Base-by-base conservation (phyloP, 2,888 invertebrate species). In the Tipula confusa region DNA sequence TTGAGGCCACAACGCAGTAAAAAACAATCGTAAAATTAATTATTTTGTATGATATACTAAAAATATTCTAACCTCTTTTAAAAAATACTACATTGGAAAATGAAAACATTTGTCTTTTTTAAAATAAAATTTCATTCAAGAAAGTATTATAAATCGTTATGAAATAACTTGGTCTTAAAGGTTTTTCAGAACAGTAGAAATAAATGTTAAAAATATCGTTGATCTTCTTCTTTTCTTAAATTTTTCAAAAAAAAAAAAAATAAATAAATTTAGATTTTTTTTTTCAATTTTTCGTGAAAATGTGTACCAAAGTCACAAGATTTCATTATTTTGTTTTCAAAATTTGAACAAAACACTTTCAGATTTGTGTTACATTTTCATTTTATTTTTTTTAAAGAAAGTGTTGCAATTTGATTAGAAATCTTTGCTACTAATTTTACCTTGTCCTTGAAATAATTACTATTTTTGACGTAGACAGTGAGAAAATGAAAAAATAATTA, bases 401-500 rank as follows among this genome's bases (percentile, higher is more conserved):
- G 64, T 64, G 64, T 64, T 64, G 64, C 24, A 64, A 64, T 64
- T 64, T 64, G 64, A 64, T 64, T 64, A 64, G n/a, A 64, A 64
- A 64, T 64, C 64, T 15, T 43, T 15, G 9, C 64, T 24, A 24
- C 24, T 24, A 64, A 64, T 64, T 64, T 64, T 24, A 64, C 64
- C 64, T 64, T 64, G 64, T 24, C 64, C 64, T 64, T 64, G 64
- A 24, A 9, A 24, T 64, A 64, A 64, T 64, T 64, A 64, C 64
- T 64, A 64, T 64, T 64, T 64, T 64, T 64, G 64, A 64, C 64
- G 18, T 24, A 64, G 43, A 43, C 24, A 24, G 24, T 64, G 18
- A 18, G 64, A 64, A 64, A 64, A 64, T 64, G 64, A 64, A 13
- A 64, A 24, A 81, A 81, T n/a, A 29, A 31, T 29, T 29, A 15